These are phyloP conservation scores for Erpobdella octoculata DNA, from an alignment of 2,888 invertebrate species.

Conservation along the genomic window DNA sequence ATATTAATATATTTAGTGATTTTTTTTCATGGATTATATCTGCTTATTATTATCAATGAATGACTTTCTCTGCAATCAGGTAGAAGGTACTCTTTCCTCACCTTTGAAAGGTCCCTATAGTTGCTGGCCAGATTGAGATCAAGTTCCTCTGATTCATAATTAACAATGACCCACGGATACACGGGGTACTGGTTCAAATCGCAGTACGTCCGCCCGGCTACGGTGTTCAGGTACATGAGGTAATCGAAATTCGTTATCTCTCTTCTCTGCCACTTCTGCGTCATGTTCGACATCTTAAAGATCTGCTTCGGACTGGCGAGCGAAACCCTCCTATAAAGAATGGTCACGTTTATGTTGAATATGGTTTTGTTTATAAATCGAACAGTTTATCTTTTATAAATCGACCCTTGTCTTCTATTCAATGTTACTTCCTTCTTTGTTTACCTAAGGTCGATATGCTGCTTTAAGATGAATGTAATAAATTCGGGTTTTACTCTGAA, in stretches of 20 bases:
- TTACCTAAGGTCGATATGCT: too few relatives aligned
- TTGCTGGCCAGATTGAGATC: conserved; percentile 93
- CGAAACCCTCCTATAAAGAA: conserved; percentile 69
- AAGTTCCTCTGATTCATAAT: conserved; percentile 87
- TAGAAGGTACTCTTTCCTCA: conserved; percentile 33
- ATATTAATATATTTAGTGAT: too few relatives aligned
- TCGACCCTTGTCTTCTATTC: too few relatives aligned
- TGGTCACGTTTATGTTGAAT: neutral
- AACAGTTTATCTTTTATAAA: too few relatives aligned
- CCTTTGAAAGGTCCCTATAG: conserved; percentile 81
- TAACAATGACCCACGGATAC: conserved; percentile 98
- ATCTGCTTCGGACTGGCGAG: conserved; percentile 97
- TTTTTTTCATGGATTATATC: too few relatives aligned
- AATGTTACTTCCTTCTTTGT: too few relatives aligned
- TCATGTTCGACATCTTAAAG: conserved; percentile 99
- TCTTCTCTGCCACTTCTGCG: conserved; percentile 95
- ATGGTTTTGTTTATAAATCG: neutral
- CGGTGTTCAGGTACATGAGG: conserved; percentile 98
- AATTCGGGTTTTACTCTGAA: too few relatives aligned
- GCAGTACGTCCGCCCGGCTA: conserved; percentile 98
- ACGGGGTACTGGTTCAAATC: conserved; percentile 98
- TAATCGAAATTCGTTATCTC: conserved; percentile 99
- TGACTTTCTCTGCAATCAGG: neutral
- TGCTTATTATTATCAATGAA: too few relatives aligned
- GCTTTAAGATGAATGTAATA: too few relatives aligned